Percentiles rank a stretch among this genome's conserved stretches.
These are phyloP conservation scores for Rhegmatorhina hoffmannsi DNA, from an alignment of 2,113 vertebrate species.

Conservation along the genomic window DNA sequence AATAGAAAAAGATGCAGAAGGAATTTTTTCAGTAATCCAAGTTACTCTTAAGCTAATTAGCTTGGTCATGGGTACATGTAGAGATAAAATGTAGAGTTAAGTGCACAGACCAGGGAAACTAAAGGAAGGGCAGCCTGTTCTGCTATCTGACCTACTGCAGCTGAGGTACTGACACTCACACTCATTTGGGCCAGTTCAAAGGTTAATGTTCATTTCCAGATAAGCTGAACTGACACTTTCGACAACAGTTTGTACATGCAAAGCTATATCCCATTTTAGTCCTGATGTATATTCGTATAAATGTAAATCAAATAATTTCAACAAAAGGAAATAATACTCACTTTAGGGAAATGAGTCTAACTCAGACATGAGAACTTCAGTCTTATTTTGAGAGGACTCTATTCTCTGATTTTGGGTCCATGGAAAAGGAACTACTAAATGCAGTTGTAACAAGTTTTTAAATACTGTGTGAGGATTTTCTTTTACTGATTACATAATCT, in stretches of 20 bases:
- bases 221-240: background rate
- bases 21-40: background rate
- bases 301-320: background rate
- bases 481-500: background rate
- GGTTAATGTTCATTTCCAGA: background rate
- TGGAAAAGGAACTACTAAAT: background rate
- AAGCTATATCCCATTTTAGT: background rate
- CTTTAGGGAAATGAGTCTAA: background rate
- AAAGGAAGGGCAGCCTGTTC: background rate
- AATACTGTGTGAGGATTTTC: background rate
- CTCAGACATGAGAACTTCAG: background rate
- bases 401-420: background rate
- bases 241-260: background rate
- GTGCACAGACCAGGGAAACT: background rate
- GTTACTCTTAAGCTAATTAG: background rate
- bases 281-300: background rate
- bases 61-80: background rate
- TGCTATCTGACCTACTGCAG: background rate
- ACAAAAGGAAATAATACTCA: background rate
- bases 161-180: background rate
- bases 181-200: background rate
- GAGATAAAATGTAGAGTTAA: background rate
- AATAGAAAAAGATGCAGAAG: background rate
- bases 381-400: background rate
- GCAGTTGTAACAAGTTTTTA: background rate